Evolutionary conservation across 2,888 invertebrate species (phyloP).

Genomic region (Phragmatobia fuliginosa): DNA sequence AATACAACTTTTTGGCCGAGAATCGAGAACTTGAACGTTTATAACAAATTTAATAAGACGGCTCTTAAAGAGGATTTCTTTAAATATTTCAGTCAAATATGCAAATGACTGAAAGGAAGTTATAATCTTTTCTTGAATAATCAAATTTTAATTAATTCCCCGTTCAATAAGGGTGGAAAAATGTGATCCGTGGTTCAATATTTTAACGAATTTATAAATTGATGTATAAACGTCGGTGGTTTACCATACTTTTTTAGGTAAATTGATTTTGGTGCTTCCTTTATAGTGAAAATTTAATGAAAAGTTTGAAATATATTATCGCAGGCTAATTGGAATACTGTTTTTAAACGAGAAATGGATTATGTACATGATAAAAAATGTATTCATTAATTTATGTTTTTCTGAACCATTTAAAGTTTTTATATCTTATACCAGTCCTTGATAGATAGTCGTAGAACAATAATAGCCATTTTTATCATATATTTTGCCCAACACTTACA

Average conservation of each 20-base stretch:
- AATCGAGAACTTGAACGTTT: constrained; percentile 62
- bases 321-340: not conserved
- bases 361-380: too few species aligned
- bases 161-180: constrained; percentile 62
- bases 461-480: not conserved
- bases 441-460: too few species aligned
- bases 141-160: constrained; percentile 76
- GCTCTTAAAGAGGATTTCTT: constrained; percentile 71
- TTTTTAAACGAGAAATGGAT: not conserved
- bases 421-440: too few species aligned
- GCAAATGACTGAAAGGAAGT: constrained; percentile 76
- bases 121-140: constrained; percentile 77
- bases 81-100: constrained; percentile 76
- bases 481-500: not conserved
- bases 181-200: constrained; percentile 45
- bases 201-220: constrained; percentile 49
- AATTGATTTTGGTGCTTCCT: constrained; percentile 16
- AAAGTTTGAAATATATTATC: not conserved
- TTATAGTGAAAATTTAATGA: not conserved
- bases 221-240: constrained; percentile 27
- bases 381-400: too few species aligned
- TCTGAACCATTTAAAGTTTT: too few species aligned
- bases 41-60: constrained; percentile 77
- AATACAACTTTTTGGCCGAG: constrained; percentile 65
- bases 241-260: constrained; percentile 28